Evolutionary conservation across 2,888 invertebrate genomes (phyloP), one percentile per base, ranked within the genome.

Genomic region (Apodemia zela): DNA sequence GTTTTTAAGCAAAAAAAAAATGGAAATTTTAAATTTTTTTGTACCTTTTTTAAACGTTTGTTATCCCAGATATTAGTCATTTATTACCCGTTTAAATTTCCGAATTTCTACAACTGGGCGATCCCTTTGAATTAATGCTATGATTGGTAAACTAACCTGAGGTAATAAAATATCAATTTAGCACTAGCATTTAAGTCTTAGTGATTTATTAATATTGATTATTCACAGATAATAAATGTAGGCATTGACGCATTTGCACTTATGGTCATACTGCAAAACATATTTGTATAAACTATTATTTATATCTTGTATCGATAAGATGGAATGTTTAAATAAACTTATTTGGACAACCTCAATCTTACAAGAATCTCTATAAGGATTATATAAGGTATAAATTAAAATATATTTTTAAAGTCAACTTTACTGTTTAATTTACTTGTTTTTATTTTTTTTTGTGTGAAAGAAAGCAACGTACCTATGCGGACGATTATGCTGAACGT

Each of bases 191-290:
- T 54, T 54, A 54, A 13, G 18, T 10, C 18, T 13, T 51, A 21
- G 21, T 54, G 21, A 54, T 54, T 54, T 54, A 54, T 54, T 54
- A 54, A 54, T 54, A 25, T 25, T 54, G 54, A 54, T 54, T 25
- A 54, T 54, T 54, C 54, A 21, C 13, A 11, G 54, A 54, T 54
- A 21, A 54, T 54, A 54, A 54, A 54, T 54, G 21, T 51, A 21
- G 18, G 21, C 21, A 51, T 21, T 51, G 13, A 51, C 17, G 18
- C 3, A 18, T 51, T 21, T 51, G 51, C 51, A 51, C 51, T 51
- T 51, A 51, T 51, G 51, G 51, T 11, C 8, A 51, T 17, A 51
- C 49, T 49, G 21, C 51, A 11, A 21, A 17, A 51, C 51, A 21
- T 51, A 51, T 21, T 51, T 51, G 21, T 51, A 51, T 51, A 21